Base-by-base conservation (phyloP, 23 tunicate genomes). In the Diplosoma virens region DNA sequence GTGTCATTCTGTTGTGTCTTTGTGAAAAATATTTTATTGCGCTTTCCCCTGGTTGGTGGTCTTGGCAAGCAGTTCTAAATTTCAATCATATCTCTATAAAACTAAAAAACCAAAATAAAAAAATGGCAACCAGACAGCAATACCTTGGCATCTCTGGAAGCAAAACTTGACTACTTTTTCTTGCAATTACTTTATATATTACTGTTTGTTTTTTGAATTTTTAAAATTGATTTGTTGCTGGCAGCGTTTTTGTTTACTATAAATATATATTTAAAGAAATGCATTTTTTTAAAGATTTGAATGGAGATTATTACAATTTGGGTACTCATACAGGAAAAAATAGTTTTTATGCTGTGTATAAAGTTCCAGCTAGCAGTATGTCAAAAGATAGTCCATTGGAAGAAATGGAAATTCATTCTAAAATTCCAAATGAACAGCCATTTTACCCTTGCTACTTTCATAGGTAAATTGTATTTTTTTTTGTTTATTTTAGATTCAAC, bases 281-380 rank as follows among this genome's bases (percentile, higher is more conserved):
- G n/a, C n/a, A n/a, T n/a, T n/a, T n/a, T n/a, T n/a, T n/a, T n/a
- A n/a, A n/a, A n/a, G n/a, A n/a, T n/a, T n/a, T 27, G 25, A 80
- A 80, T 27, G 84, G 84, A 0, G 84, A 80, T 68, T 80, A 67
- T 25, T 80, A 80, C 77, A 67, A 67, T 47, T 21, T 80, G 28
- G 77, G 77, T 32, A 1, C 16, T 14, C 73, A 47, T 17, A 33
- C 35, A 25, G 83, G 83, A 3, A 37, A 28, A 6, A 54, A 53
- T 18, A 27, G 65, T 4, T 55, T 30, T 27, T 80, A 80, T 55
- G 50, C 37, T 1, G 54, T 80, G 1, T 34, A 26, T 30, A 80
- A 33, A 54, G 59, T 80, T 1, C 68, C 76, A 24, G 53, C 55
- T 0, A 56, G 64, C 22, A 66, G 74, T 23, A 34, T 79, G 61